Percentiles rank a stretch among this genome's conserved stretches.
Evolutionary conservation across 2,888 invertebrate species (phyloP).

Genomic region (Polymixis flavicincta): DNA sequence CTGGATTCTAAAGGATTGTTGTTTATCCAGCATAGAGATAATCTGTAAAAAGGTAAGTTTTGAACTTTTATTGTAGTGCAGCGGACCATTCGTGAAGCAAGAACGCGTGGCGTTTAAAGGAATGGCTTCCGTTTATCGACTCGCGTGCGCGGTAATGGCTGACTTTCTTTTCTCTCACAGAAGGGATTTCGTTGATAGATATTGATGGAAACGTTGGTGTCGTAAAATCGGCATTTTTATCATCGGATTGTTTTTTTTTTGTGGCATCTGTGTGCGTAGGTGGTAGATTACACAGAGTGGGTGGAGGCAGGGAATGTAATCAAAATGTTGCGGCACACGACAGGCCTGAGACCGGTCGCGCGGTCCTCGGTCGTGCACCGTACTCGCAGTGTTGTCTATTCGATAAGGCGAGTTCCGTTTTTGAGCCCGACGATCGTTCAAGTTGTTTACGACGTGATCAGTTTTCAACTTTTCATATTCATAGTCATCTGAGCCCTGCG

Average conservation of each 20-base stretch:
- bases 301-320: conserved; percentile 81
- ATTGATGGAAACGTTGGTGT: conserved; percentile 63
- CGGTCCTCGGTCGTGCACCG: conserved; percentile 53
- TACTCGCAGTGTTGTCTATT: conserved; percentile 50
- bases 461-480: conserved; percentile 13
- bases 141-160: conserved; percentile 90
- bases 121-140: conserved; percentile 90
- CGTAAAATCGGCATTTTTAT: conserved; percentile 59
- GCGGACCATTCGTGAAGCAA: conserved; percentile 54
- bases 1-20: conserved; percentile 88
- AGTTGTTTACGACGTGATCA: conserved; percentile 29
- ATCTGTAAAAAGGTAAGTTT: conserved; percentile 82
- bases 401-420: conserved; percentile 49
- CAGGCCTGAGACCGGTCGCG: conserved; percentile 66
- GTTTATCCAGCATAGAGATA: conserved; percentile 77
- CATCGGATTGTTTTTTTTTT: conserved; percentile 72
- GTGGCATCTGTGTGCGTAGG: conserved; percentile 67
- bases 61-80: conserved; percentile 61
- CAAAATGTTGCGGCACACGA: conserved; percentile 69
- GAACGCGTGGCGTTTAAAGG: conserved; percentile 84
- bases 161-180: conserved; percentile 84
- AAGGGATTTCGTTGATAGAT: conserved; percentile 72
- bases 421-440: conserved; percentile 32
- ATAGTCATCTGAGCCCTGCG: conserved; percentile 2
- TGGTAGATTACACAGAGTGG: conserved; percentile 74